phyloP scores from a whole-genome alignment of 2,113 vertebrate species.

The Siphamia tubifer region DNA sequence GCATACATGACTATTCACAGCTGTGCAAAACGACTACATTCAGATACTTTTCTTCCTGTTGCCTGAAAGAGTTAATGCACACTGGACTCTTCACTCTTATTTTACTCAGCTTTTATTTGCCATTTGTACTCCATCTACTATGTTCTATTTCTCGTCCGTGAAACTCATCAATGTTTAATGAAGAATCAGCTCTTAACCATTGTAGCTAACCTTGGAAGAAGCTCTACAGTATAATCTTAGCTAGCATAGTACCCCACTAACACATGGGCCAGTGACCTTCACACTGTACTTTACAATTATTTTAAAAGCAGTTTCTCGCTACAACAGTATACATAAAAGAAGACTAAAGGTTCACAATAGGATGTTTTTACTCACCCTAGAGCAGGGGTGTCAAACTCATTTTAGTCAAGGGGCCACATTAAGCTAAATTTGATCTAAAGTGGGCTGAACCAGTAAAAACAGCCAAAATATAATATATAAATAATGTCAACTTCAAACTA shows the following conservation, averaged over 20 bases:
- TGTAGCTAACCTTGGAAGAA: slow-evolving; percentile 13
- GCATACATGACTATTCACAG: too few species aligned
- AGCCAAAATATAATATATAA: too few species aligned
- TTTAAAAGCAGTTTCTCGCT: slow-evolving; percentile 48
- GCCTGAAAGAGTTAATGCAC: not conserved
- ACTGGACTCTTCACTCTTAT: not conserved
- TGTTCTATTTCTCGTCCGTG: not conserved
- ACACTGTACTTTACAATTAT: slow-evolving; percentile 37
- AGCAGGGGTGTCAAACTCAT: too few species aligned
- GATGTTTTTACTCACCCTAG: not conserved
- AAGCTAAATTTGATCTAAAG: too few species aligned
- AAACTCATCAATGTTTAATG: slow-evolving; percentile 44
- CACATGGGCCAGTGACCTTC: slow-evolving; percentile 45
- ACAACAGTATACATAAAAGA: slow-evolving; percentile 1
- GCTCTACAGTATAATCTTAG: slow-evolving; percentile 30
- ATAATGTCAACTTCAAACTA: too few species aligned
- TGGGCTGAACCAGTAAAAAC: too few species aligned
- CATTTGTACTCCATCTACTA: not conserved
- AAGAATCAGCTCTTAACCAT: slow-evolving; percentile 15
- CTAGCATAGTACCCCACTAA: not conserved
- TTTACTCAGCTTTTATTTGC: not conserved
- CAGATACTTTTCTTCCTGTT: too few species aligned
- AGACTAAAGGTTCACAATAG: slow-evolving; percentile 21
- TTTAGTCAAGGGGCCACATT: too few species aligned
- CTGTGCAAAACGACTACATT: too few species aligned